Conservation (phyloP, 2,113 vertebrate genomes). For the Acanthisitta chloris region DNA sequence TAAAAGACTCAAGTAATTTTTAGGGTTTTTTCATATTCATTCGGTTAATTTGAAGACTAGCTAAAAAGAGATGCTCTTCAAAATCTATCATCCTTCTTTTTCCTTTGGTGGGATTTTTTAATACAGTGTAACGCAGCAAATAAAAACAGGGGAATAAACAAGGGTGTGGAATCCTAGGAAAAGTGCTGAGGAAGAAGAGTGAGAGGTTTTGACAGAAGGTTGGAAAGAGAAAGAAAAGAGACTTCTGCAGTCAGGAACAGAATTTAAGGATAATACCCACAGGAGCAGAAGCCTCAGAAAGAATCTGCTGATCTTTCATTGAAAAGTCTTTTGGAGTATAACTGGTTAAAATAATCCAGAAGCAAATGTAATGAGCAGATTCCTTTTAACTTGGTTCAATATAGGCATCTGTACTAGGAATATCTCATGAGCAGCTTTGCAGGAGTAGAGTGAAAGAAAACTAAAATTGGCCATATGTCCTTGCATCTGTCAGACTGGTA, state of each 20-base stretch:
- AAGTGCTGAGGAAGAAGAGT: not conserved
- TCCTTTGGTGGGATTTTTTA: too few species aligned
- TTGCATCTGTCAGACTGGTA: not conserved
- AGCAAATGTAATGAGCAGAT: not conserved
- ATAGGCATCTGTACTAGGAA: not conserved
- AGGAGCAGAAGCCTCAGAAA: not conserved
- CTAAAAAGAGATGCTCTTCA: not conserved
- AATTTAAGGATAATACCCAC: not conserved
- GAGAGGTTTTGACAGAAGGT: not conserved
- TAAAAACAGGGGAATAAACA: not conserved
- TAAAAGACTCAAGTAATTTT: not conserved
- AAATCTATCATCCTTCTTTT: not conserved
- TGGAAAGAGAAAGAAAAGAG: not conserved
- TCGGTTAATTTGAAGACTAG: not conserved
- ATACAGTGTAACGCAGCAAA: not conserved
- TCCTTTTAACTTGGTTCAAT: not conserved
- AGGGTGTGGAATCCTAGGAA: not conserved
- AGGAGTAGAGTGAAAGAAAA: not conserved
- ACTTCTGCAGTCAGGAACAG: not conserved
- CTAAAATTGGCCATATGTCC: not conserved
- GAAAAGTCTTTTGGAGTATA: not conserved
- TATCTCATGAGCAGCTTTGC: not conserved
- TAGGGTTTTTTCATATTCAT: not conserved
- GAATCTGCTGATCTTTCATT: not conserved
- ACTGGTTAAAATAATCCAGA: not conserved